Evolutionary conservation across 2,888 invertebrate genomes (phyloP).

Genomic region (Sarcophaga carnaria): DNA sequence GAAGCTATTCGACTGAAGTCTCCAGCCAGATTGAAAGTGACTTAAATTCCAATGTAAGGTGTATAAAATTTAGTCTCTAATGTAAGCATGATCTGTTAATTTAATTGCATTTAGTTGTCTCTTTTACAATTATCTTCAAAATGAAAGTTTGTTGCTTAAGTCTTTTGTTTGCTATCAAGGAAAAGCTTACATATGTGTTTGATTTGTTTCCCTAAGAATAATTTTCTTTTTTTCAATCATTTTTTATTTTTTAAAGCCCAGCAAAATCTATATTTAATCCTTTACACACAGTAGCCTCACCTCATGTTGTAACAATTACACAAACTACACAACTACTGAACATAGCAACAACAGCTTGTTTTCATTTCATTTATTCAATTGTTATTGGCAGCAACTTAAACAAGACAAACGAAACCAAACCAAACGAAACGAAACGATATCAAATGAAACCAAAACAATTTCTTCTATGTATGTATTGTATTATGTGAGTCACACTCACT

Average conservation of each 20-base stretch:
- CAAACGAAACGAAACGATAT: neutral
- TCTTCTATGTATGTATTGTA: neutral
- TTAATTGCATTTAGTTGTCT: too few relatives aligned
- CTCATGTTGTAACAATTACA: constrained; percentile 64
- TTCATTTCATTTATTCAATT: constrained; percentile 60
- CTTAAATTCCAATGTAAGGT: too few relatives aligned
- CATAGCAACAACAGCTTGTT: constrained; percentile 45
- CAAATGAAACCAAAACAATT: constrained; percentile 16
- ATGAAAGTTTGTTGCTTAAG: too few relatives aligned
- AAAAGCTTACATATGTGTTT: too few relatives aligned
- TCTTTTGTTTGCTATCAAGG: too few relatives aligned
- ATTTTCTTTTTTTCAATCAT: too few relatives aligned
- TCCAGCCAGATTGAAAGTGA: too few relatives aligned
- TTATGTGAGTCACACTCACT: constrained; percentile 51
- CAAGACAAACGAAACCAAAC: constrained; percentile 16
- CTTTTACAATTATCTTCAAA: too few relatives aligned
- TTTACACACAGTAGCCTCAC: constrained; percentile 54
- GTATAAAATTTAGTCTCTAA: too few relatives aligned
- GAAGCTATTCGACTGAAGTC: too few relatives aligned
- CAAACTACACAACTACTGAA: constrained; percentile 62
- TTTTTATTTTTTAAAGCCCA: too few relatives aligned
- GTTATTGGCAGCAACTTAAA: constrained; percentile 49
- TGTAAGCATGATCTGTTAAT: too few relatives aligned
- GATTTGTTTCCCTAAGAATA: neutral
- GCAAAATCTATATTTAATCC: neutral